Conservation (phyloP, 2,888 invertebrate species). For the Danaus chrysippus region DNA sequence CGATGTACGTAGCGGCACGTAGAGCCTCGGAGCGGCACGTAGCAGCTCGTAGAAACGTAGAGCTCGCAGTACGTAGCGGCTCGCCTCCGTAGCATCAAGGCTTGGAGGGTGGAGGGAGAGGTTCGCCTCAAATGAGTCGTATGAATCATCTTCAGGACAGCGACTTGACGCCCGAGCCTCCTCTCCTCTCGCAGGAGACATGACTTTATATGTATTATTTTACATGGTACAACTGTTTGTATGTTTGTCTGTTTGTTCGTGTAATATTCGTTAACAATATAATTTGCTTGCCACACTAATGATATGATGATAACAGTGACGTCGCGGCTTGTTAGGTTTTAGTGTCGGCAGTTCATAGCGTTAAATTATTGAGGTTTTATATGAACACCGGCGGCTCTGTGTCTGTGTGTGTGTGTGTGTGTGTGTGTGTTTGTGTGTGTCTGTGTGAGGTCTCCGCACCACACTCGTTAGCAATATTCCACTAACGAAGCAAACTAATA, state of each 20-base stretch:
- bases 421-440: constrained; percentile 52
- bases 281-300: constrained; percentile 13
- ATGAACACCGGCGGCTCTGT: constrained; percentile 50
- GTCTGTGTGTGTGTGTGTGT: constrained; percentile 33
- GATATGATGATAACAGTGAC: constrained; percentile 15
- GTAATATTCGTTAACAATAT: neutral
- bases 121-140: constrained; percentile 74
- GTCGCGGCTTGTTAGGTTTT: constrained; percentile 26
- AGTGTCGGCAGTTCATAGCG: constrained; percentile 34
- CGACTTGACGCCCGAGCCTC: constrained; percentile 65
- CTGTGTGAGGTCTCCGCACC: constrained; percentile 71
- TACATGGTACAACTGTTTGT: constrained; percentile 33
- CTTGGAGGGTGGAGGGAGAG: constrained; percentile 38
- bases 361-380: constrained; percentile 52
- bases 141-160: constrained; percentile 75
- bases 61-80: constrained; percentile 40
- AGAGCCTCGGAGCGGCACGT: constrained; percentile 44
- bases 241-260: constrained; percentile 9
- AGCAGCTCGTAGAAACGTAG: constrained; percentile 43
- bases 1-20: constrained; percentile 74
- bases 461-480: constrained; percentile 78
- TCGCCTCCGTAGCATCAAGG: constrained; percentile 37
- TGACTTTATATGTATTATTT: constrained; percentile 56
- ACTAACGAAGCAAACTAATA: constrained; percentile 78
- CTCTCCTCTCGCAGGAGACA: constrained; percentile 61